phyloP scores from a whole-genome alignment of 1,140 invertebrate species.

The Ceratitis capitata region DNA sequence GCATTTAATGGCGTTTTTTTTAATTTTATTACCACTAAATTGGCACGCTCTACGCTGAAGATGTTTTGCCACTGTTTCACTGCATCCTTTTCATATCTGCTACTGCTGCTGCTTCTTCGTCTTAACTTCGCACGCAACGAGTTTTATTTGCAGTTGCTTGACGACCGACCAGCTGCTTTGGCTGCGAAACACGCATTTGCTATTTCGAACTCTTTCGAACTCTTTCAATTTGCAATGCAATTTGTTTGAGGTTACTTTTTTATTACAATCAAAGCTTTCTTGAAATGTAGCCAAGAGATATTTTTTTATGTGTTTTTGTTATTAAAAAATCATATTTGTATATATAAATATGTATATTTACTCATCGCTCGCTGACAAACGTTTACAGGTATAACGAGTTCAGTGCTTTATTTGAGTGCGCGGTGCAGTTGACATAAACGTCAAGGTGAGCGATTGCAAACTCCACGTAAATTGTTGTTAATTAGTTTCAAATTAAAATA shows the following conservation, averaged over 20 bases:
- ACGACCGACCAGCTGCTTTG: neutral
- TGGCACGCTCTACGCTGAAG: neutral
- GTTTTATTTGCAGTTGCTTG: too few relatives aligned
- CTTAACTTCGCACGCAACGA: neutral
- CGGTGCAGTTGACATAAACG: neutral
- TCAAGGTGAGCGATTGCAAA: conserved; percentile 22
- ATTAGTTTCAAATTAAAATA: neutral
- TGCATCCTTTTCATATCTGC: neutral
- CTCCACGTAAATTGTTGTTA: neutral
- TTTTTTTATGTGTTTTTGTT: neutral
- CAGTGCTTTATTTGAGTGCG: neutral
- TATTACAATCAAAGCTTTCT: neutral
- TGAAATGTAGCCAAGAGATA: neutral
- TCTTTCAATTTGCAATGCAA: neutral
- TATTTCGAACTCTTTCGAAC: neutral
- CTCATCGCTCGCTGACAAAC: neutral
- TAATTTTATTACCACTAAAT: neutral
- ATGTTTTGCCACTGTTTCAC: neutral
- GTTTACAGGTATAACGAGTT: neutral
- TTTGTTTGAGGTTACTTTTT: too few relatives aligned
- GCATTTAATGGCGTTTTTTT: conserved; percentile 1
- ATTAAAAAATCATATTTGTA: neutral
- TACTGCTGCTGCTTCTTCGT: neutral
- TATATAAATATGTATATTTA: neutral
- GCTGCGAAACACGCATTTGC: neutral